Evolutionary conservation across 2,888 invertebrate species (phyloP), one percentile per base, ranked within the genome.

Genomic region (Trilocha varians): DNA sequence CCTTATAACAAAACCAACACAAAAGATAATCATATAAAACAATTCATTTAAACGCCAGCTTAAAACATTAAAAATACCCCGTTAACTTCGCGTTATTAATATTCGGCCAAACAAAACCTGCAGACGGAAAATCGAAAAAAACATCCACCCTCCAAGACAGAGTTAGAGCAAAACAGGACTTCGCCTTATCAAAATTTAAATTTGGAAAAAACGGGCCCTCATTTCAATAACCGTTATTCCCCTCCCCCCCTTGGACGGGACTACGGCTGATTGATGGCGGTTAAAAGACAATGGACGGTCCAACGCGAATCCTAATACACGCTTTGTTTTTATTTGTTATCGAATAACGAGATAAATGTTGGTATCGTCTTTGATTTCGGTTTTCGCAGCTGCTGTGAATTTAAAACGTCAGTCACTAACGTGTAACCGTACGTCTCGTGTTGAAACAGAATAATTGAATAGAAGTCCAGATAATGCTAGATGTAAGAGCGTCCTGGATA

Each of bases 171-270:
- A 80, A 84, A 84, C 83, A 75, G 75, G 74, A 72, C 68, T 71
- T 78, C 69, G 83, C 84, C 84, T 84, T 85, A 85, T 84, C 84
- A 85, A 84, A 84, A 85, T 84, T 85, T 85, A 85, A 84, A 85
- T 85, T 84, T 76, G 74, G 76, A 76, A 84, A 84, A 84, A 82
- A 82, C 80, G 74, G 72, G 71, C 74, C 70, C 82, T 84, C 84
- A 84, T 85, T 85, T 85, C 85, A 85, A 85, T 85, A 85, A 85
- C 85, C 85, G 85, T 85, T 85, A 85, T 73, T 73, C 69, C 67
- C 64, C 53, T 58, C 58, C 62, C 59, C 60, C 52, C 51, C 57
- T 55, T 18, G 38, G 45, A 46, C 57, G 44, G 62, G 67, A 68
- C 75, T 65, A 72, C 74, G 69, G 63, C 50, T 85, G 85, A 85